Evolutionary conservation across 2,888 invertebrate species (phyloP).

Genomic region (Caenorhabditis zanzibari): DNA sequence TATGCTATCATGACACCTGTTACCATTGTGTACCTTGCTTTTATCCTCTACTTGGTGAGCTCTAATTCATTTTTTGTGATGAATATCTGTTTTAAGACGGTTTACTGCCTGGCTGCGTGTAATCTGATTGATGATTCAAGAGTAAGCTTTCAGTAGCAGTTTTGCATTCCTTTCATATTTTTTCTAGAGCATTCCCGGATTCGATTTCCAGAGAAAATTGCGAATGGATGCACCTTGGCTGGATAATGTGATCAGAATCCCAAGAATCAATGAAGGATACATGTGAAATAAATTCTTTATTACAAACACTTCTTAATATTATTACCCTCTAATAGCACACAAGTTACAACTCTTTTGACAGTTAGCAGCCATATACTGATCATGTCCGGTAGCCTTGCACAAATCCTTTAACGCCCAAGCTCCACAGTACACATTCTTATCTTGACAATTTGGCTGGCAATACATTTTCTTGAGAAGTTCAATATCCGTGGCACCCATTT

Average conservation of each 20-base stretch:
- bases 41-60: conserved; percentile 88
- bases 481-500: conserved; percentile 76
- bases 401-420: conserved; percentile 79
- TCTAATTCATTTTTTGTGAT: too few species aligned
- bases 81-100: conserved; percentile 47
- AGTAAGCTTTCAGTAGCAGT: too few species aligned
- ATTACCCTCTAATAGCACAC: conserved; percentile 65
- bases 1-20: conserved; percentile 86
- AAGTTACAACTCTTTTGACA: conserved; percentile 80
- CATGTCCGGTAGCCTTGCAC: conserved; percentile 73
- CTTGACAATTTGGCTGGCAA: conserved; percentile 79
- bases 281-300: background rate
- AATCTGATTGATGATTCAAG: conserved; percentile 57
- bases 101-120: conserved; percentile 70
- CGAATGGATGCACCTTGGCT: conserved; percentile 57
- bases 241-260: background rate
- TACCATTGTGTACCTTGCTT: conserved; percentile 88
- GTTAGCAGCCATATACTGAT: conserved; percentile 77
- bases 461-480: conserved; percentile 81
- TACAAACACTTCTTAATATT: background rate
- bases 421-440: conserved; percentile 81
- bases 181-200: conserved; percentile 45
- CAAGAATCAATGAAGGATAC: background rate
- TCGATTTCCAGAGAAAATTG: conserved; percentile 42
- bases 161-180: background rate